A percentile compares a stretch with the other conserved stretches of the same genome.
Evolutionary conservation across 2,113 vertebrate genomes (phyloP).

Genomic region (Sinosuthora webbiana): DNA sequence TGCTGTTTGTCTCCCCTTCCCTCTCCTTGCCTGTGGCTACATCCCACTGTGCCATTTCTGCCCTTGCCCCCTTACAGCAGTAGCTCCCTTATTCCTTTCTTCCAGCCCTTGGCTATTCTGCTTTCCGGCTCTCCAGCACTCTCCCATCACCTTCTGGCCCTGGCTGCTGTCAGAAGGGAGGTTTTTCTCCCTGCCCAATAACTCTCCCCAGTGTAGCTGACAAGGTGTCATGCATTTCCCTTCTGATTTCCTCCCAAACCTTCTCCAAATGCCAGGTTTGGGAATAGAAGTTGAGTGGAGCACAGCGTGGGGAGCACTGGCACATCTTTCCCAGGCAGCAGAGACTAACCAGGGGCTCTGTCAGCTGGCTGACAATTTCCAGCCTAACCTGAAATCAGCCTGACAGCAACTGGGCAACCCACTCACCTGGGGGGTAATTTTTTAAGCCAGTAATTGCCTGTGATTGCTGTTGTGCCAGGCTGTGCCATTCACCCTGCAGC

Average conservation of each 20-base stretch:
- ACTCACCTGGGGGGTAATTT: slow-evolving; percentile 1
- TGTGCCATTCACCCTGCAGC: background rate
- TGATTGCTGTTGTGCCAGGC: background rate
- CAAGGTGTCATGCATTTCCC: background rate
- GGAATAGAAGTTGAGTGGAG: background rate
- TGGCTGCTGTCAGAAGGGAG: background rate
- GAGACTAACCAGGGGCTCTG: background rate
- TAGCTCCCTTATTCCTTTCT: background rate
- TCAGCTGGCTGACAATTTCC: slow-evolving; percentile 15
- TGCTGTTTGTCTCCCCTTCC: background rate
- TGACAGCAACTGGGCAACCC: slow-evolving; percentile 17
- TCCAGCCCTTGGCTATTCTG: background rate
- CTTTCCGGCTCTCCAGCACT: background rate
- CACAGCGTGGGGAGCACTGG: accelerated
- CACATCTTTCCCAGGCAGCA: background rate
- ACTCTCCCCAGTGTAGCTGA: background rate
- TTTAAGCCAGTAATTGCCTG: slow-evolving; percentile 24
- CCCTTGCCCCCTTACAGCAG: background rate
- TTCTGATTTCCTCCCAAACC: background rate
- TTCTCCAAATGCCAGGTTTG: background rate
- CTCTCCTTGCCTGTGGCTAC: background rate
- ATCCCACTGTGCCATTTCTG: background rate
- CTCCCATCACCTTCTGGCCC: background rate
- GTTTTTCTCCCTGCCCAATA: background rate
- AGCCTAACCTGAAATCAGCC: slow-evolving; percentile 30